These are phyloP conservation scores for Cydia pomonella DNA, from an alignment of 1,140 invertebrate genomes.

Conservation along the genomic window DNA sequence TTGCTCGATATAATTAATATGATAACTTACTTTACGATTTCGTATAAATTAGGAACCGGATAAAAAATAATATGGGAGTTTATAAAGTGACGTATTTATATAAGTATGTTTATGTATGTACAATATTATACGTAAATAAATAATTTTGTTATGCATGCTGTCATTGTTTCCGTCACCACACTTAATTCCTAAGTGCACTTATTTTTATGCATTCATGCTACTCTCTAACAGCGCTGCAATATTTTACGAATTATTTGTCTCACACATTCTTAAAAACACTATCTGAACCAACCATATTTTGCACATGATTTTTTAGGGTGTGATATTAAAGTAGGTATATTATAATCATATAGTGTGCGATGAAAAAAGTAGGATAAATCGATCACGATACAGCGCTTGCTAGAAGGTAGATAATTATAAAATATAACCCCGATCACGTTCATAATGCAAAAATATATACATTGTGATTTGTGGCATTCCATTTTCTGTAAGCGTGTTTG, in stretches of 20 bases:
- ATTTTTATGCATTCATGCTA: neutral
- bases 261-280: too few relatives aligned
- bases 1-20: neutral
- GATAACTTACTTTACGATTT: too few relatives aligned
- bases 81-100: neutral
- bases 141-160: constrained; percentile 7
- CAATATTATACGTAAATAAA: constrained; percentile 11
- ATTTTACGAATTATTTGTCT: neutral
- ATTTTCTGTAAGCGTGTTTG: neutral
- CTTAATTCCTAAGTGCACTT: neutral
- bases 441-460: constrained; percentile 9
- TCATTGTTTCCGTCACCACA: neutral
- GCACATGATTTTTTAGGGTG: neutral
- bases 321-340: too few relatives aligned
- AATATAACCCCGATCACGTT: neutral
- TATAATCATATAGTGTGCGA: too few relatives aligned
- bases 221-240: neutral
- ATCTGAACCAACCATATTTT: neutral
- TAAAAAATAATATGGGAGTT: neutral
- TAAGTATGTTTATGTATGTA: neutral
- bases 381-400: neutral
- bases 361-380: too few relatives aligned
- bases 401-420: neutral
- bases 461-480: neutral
- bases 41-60: too few relatives aligned